phyloP scores from a whole-genome alignment of 2,797 vertebrate species.

The Fundulus diaphanus region DNA sequence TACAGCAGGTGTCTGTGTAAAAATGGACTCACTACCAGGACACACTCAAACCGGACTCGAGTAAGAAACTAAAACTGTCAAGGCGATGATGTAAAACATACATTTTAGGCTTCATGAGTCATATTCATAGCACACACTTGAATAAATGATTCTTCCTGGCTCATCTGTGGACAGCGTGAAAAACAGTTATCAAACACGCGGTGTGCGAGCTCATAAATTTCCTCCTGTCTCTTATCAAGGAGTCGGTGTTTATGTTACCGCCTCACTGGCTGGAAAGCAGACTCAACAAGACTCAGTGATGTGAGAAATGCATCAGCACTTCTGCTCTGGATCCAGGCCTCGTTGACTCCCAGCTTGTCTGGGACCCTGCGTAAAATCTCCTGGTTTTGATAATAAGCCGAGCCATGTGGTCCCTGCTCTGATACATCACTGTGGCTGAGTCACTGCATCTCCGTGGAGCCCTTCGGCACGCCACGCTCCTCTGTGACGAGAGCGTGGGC shows the following conservation, averaged over 20 bases:
- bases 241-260: conserved; percentile 26
- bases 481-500: conserved; percentile 16
- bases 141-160: conserved; percentile 48
- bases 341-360: conserved; percentile 34
- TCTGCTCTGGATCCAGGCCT: conserved; percentile 30
- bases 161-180: conserved; percentile 14
- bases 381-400: conserved; percentile 15
- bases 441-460: conserved; percentile 27
- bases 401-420: conserved; percentile 33
- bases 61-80: conserved; percentile 48
- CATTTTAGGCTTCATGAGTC: conserved; percentile 32
- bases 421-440: conserved; percentile 3
- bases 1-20: background rate
- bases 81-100: conserved; percentile 44
- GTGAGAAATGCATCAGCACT: conserved; percentile 5
- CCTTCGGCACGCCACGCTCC: conserved; percentile 30
- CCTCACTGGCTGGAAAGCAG: conserved; percentile 29
- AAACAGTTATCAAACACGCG: conserved; percentile 21
- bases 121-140: conserved; percentile 19
- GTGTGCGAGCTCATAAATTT: background rate
- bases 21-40: conserved; percentile 50
- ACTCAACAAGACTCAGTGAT: conserved; percentile 21
- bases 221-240: conserved; percentile 1
- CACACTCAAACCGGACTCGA: conserved; percentile 29
- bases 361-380: conserved; percentile 28